Conservation (phyloP, 92 coral and sea anemone species). For the Isaurus tuberculatus region DNA sequence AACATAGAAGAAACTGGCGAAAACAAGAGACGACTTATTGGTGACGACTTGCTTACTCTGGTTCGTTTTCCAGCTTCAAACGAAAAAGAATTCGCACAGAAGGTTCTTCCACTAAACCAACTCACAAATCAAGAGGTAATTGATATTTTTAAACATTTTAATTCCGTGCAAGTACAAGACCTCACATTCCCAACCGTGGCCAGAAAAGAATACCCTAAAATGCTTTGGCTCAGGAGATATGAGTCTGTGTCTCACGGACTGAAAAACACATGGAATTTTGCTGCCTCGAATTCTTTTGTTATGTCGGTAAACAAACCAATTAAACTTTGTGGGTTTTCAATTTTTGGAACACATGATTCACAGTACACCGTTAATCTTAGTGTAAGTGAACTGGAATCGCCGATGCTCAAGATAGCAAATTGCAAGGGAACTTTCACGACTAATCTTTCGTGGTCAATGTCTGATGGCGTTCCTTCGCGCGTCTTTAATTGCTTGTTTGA, state of each 20-base stretch:
- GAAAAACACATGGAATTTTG: neutral
- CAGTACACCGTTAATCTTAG: neutral
- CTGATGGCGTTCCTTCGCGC: neutral
- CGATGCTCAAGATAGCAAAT: neutral
- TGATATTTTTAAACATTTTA: slow-evolving; percentile 1
- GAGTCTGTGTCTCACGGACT: neutral
- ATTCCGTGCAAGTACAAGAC: neutral
- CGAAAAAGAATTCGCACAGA: neutral
- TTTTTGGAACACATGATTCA: slow-evolving; percentile 2
- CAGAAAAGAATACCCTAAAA: neutral
- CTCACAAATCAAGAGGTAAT: neutral
- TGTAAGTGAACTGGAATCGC: neutral
- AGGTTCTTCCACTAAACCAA: neutral
- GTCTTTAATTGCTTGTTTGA: slow-evolving; percentile 14
- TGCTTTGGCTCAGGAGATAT: neutral
- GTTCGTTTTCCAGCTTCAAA: neutral
- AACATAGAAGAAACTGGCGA: neutral
- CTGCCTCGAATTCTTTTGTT: neutral
- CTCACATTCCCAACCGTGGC: neutral
- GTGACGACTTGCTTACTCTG: neutral
- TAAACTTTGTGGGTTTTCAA: neutral
- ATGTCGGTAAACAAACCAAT: neutral
- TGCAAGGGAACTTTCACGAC: neutral
- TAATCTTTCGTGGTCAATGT: neutral
- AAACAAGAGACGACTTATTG: slow-evolving; percentile 6